Base-by-base conservation (phyloP, 2,113 vertebrate species). In the Lophura nycthemera region DNA sequence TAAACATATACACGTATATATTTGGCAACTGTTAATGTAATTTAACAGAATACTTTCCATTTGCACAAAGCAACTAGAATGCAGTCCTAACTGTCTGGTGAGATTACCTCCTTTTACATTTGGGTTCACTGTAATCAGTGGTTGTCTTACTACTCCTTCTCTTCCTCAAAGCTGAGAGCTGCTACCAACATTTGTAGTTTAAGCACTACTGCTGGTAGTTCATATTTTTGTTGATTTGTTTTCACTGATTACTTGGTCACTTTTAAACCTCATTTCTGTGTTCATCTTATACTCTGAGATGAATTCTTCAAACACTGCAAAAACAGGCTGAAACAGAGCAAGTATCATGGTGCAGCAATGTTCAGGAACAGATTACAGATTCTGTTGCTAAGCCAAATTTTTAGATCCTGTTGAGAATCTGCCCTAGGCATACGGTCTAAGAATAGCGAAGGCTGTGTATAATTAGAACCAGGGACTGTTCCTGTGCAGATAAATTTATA, bases 1-100 rank as follows among this genome's bases (percentile, higher is more conserved):
- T n/a, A 16, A 24, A 22, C 0, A 0, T 12, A 11, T 20, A 15
- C n/a, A 47, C 3, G 2, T 43, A 12, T 32, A 1, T 57, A 36
- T 60, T 57, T 78, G 40, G 18, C 25, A 63, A 11, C 36, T 56
- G 40, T 65, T 60, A 45, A 1, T 71, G 21, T 63, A 76, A 36
- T 25, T 66, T 42, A 66, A 34, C 6, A 48, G 45, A 81, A 52
- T 38, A 43, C 8, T 78, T 74, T 52, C 19, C 24, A 25, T 60
- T 86, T 78, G 19, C 65, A 57, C 19, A 9, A 18, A 30, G 42
- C 29, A 32, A 32, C 21, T 42, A 63, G 21, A 43, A 50, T 61
- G 45, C 76, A 69, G 27, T 61, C 5, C 18, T 65, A 25, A 20
- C 43, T 73, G 36, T 25, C 32, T 87, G 45, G 10, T 65, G 47